Base-by-base conservation (phyloP, 2,888 invertebrate species). In the Sepiola atlantica region DNA sequence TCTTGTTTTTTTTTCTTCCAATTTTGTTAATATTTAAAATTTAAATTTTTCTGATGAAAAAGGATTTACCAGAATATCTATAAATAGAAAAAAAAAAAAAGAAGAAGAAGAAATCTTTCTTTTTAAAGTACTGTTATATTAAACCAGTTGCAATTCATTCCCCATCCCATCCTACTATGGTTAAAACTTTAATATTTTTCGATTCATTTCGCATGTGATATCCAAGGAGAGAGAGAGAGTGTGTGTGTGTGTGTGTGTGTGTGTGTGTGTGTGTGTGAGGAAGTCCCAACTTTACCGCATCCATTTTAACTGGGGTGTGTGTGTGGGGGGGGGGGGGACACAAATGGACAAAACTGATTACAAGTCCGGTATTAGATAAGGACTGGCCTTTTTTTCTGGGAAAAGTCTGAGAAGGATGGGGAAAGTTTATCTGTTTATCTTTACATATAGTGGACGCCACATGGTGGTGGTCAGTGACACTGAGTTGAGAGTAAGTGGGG, bases 311-410 rank as follows among this genome's bases (percentile, higher is more conserved):
- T 21, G 61, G 24, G 61, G 61, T 24, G 24, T 20, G 20, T 20
- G 20, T 16, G 57, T 0, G 4, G 24, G 24, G 20, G 20, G 57
- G 57, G 1, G 4, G 24, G 24, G 20, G 20, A 57, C 57, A 20
- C 20, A 57, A 21, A 57, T 24, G 45, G 21, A 57, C 57, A 57
- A n/a, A 77, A n/a, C n/a, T n/a, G 16, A 77, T 18, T 77, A n/a
- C 77, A 77, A 77, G 77, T 77, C n/a, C n/a, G n/a, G 77, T 21
- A 61, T 77, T 77, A n/a, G 77, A 77, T 77, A 77, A 77, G 77
- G n/a, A 77, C 77, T n/a, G 28, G 28, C 28, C 61, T 77, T n/a
- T n/a, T 32, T 77, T 18, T n/a, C 28, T 61, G 10, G 4, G 8
- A 8, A 8, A 21, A 61, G 24, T 24, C 61, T 45, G 45, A 45